phyloP scores from a whole-genome alignment of 2,797 vertebrate genomes.

The Thripadectes ignobilis region DNA sequence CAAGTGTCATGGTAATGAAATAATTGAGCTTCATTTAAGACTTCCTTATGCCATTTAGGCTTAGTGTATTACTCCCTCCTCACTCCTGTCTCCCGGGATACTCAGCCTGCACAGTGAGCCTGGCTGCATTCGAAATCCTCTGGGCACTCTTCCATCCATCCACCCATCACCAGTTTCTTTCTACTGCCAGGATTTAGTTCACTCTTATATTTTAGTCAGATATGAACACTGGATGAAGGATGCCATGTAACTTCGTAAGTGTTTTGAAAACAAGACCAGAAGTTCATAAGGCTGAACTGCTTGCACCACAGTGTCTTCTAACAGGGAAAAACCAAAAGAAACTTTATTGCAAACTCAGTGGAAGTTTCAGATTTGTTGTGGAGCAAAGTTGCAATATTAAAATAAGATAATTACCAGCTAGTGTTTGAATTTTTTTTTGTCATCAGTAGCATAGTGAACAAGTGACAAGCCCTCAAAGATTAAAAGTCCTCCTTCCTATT shows the following conservation, averaged over 20 bases:
- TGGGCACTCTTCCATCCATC: not conserved
- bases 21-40: not conserved
- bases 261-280: not conserved
- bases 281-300: not conserved
- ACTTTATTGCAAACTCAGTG: rapidly evolving
- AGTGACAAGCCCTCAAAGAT: not conserved
- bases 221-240: not conserved
- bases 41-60: not conserved
- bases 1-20: not conserved
- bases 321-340: not conserved
- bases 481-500: not conserved
- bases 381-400: not conserved
- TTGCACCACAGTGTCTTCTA: not conserved
- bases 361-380: not conserved
- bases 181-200: not conserved
- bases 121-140: not conserved
- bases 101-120: not conserved
- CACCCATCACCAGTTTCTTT: not conserved
- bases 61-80: not conserved
- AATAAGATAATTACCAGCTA: not conserved
- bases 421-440: not conserved
- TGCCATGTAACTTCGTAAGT: not conserved
- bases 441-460: not conserved
- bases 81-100: not conserved
- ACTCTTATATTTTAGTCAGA: not conserved